Base-by-base conservation (phyloP, 2,888 invertebrate genomes). In the Balanococcus diminutus region DNA sequence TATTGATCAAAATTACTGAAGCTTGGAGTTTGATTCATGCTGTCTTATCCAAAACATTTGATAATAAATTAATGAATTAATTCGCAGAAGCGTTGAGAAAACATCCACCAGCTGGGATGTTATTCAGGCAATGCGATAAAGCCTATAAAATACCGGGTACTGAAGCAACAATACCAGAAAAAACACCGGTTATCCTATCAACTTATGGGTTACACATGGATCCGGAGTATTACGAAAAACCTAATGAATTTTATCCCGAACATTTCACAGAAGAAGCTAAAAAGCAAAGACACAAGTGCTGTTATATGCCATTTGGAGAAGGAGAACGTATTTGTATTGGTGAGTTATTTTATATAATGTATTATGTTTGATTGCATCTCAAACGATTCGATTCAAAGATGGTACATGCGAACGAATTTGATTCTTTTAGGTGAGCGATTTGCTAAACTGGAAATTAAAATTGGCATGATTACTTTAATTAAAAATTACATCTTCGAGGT, bases 171-270 rank as follows among this genome's bases (percentile, higher is more conserved):
- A 72, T 90, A 14, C 88, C 89, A 61, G 89, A 90, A 82, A 90
- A 90, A 1, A 89, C 88, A 11, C 88, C 89, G 0, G 87, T 91
- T 0, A 87, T 88, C 1, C 89, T 91, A 14, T 89, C 91, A 0
- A 88, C 90, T 82, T 87, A 88, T 2, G 89, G 89, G 0, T 36
- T 91, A n/a, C 91, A 91, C 86, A 89, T 89, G 81, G 90, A 91
- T 88, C 89, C 89, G 0, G 88, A 89, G 61, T 90, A 90, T 88
- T 91, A 89, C 87, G 89, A 90, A 2, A 89, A 91, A 84, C 91
- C 91, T 0, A 88, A 90, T 42, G 89, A 89, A 87, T 91, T 91
- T 87, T 89, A 91, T 87, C 91, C 91, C 0, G 90, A 91, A 85
- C 88, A 91, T 84, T 91, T 91, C 88, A 88, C 88, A 0, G 89